These are phyloP conservation scores for Ancistrus triradiatus DNA, from an alignment of 2,113 vertebrate species.

Conservation along the genomic window DNA sequence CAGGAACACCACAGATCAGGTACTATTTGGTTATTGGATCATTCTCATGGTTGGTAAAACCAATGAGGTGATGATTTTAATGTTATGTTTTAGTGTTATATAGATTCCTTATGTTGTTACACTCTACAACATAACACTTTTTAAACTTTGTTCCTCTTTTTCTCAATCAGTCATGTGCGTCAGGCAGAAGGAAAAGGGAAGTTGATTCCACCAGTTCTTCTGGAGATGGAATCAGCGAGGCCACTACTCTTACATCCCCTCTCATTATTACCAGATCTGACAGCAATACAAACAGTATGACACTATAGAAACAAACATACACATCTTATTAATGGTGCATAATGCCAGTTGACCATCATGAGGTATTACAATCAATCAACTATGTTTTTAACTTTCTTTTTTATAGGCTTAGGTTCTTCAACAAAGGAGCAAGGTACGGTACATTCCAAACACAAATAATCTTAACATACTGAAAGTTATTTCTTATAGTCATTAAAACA, in stretches of 20 bases:
- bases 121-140: background rate
- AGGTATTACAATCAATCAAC: too few species aligned
- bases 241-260: conserved; percentile 58
- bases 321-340: background rate
- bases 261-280: conserved; percentile 60
- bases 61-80: too few species aligned
- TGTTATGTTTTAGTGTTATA: too few species aligned
- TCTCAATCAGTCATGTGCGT: conserved; percentile 3
- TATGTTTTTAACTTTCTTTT: background rate
- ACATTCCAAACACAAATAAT: too few species aligned
- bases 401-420: background rate
- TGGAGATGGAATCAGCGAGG: conserved; percentile 25
- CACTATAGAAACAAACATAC: background rate
- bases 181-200: conserved; percentile 51
- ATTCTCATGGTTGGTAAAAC: too few species aligned
- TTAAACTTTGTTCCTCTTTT: background rate
- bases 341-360: background rate
- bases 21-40: too few species aligned
- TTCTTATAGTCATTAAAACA: too few species aligned
- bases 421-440: conserved; percentile 30
- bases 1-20: too few species aligned
- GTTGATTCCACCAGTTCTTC: conserved; percentile 16
- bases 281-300: conserved; percentile 2
- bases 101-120: too few species aligned
- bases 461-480: too few species aligned